Percentiles rank a stretch among this genome's conserved stretches.
Evolutionary conservation across 2,113 vertebrate genomes (phyloP).

Genomic region (Nymphicus hollandicus): DNA sequence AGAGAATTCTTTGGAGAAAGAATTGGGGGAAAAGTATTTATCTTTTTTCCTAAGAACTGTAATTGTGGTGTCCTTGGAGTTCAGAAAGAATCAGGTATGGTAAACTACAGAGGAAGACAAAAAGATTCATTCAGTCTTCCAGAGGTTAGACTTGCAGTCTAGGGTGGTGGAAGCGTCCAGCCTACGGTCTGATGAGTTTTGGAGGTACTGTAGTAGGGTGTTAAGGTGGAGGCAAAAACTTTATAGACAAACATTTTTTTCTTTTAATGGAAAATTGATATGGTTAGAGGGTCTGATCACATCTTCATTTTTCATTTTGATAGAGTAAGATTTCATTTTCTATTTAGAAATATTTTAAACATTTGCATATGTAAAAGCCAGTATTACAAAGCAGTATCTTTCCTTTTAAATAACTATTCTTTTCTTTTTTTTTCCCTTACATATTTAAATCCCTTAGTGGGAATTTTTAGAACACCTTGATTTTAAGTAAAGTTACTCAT

Average conservation of each 20-base stretch:
- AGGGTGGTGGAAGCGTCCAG: not conserved
- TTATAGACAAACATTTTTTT: not conserved
- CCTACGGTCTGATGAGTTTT: not conserved
- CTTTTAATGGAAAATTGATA: not conserved
- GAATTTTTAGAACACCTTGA: not conserved
- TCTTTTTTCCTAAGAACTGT: not conserved
- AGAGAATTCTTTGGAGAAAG: not conserved
- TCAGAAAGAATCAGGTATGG: not conserved
- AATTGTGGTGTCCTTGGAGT: not conserved
- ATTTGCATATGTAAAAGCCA: not conserved
- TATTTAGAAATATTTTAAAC: not conserved
- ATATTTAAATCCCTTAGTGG: not conserved
- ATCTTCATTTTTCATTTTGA: not conserved
- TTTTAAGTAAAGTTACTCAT: not conserved
- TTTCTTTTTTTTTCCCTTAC: not conserved
- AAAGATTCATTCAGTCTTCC: not conserved
- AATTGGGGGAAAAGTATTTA: not conserved
- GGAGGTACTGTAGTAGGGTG: not conserved
- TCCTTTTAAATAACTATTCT: not conserved
- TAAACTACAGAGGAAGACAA: not conserved
- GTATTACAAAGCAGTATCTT: not conserved
- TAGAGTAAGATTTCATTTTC: not conserved
- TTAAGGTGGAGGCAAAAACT: not conserved
- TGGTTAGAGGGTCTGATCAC: not conserved
- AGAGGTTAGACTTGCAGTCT: not conserved